Conservation (phyloP, 1,140 invertebrate genomes). For the Eubasilissa regina region DNA sequence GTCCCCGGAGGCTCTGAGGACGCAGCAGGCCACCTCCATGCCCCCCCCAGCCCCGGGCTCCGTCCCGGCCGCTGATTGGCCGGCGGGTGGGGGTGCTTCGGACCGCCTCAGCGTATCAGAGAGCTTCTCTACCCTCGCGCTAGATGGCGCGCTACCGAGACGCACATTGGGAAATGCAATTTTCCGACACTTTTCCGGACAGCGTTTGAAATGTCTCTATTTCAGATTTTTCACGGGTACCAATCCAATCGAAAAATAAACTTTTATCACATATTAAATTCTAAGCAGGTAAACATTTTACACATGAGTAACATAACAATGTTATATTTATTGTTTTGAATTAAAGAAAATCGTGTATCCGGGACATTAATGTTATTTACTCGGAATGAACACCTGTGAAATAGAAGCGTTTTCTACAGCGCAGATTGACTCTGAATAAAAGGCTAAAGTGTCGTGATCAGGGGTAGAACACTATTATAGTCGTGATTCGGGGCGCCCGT, state of each 20-base stretch:
- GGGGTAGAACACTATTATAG: not conserved
- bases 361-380: not conserved
- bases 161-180: not conserved
- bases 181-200: slow-evolving; percentile 16
- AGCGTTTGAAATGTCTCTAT: not conserved
- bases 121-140: not conserved
- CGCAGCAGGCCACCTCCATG: slow-evolving; percentile 58
- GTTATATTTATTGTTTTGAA: not conserved
- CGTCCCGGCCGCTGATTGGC: slow-evolving; percentile 10
- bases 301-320: not conserved
- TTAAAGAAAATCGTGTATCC: not conserved
- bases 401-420: not conserved
- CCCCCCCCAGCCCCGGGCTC: slow-evolving; percentile 25
- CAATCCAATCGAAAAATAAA: not conserved
- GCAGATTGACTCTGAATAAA: not conserved
- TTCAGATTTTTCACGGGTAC: not conserved
- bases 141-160: slow-evolving; percentile 3
- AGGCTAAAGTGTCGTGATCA: not conserved
- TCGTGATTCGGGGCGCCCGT: too few relatives aligned
- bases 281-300: not conserved
- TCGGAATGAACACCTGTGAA: not conserved
- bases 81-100: not conserved
- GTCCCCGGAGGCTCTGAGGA: slow-evolving; percentile 57
- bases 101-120: not conserved
- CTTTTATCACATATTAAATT: too few relatives aligned